Base-by-base conservation (phyloP, 2,888 invertebrate genomes). In the Tanytarsus gracilentus region DNA sequence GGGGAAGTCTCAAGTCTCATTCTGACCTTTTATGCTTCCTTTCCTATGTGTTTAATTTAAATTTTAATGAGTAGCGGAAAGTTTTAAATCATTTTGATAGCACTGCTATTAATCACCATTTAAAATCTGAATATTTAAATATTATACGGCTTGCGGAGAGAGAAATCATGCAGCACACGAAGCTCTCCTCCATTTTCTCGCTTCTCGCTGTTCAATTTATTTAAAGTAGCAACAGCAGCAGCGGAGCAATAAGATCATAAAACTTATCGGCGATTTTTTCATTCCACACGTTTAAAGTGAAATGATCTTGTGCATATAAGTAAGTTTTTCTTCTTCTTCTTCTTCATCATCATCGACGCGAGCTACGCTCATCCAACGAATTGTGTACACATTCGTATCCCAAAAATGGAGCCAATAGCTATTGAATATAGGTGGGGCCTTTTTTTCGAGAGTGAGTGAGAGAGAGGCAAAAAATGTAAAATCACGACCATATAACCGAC, bases 201-300 rank as follows among this genome's bases (percentile, higher is more conserved):
- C 44, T 58, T 9, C 44, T 44, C 21, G 3, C 58, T 58, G 58
- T 9, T 55, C 39, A 8, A 18, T 11, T 52, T n/a, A 21, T 16
- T 21, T 29, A 6, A 33, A 11, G 26, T 40, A 21, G 53, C n/a
- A 26, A 40, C 44, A 48, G 29, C 23, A 48, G n/a, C n/a, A n/a
- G n/a, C n/a, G n/a, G n/a, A n/a, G n/a, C 51, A 58, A 58, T 48
- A 48, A 58, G 58, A 58, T 58, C 58, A 58, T 58, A 58, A 58
- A 58, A 58, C 48, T 58, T 58, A 58, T 58, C 58, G 58, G 58
- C 16, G 27, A 58, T 58, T 58, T 48, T 27, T 51, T 53, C 25
- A 14, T 27, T n/a, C 29, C 18, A 21, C 18, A 25, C 16, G 27
- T 26, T 44, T 44, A 36, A 36, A 36, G 16, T 3, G 16, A 1